These are phyloP conservation scores for Gracilinanus agilis DNA, from an alignment of 2,113 vertebrate species.

Conservation along the genomic window DNA sequence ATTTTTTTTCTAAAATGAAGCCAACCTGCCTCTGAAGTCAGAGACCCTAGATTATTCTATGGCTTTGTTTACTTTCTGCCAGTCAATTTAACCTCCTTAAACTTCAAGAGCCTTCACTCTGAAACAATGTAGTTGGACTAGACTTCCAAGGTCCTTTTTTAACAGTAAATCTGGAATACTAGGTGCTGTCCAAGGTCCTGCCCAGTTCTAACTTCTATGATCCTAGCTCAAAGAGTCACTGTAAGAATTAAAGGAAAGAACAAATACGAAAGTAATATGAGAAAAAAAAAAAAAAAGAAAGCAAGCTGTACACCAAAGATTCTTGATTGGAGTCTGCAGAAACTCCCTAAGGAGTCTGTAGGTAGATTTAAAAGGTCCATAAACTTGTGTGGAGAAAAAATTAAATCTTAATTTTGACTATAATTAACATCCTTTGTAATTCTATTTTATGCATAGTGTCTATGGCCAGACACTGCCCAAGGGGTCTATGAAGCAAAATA, in stretches of 20 bases:
- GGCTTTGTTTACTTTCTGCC: background rate
- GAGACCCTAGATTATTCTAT: background rate
- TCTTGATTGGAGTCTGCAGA: background rate
- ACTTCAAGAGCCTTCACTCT: background rate
- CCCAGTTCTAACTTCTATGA: background rate
- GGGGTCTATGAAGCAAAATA: background rate
- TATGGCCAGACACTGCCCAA: background rate
- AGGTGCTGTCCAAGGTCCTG: background rate
- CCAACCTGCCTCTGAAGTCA: background rate
- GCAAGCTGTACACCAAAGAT: background rate
- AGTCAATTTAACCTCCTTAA: background rate
- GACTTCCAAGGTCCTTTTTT: background rate
- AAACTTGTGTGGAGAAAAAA: background rate
- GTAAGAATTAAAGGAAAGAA: background rate
- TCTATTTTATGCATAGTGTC: background rate
- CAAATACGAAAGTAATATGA: background rate
- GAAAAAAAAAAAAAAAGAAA: too few species aligned
- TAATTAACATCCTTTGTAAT: background rate
- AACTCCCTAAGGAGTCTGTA: background rate
- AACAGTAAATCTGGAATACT: background rate
- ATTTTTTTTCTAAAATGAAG: background rate
- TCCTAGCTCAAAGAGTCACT: background rate
- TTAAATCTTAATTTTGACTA: background rate
- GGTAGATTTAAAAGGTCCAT: background rate
- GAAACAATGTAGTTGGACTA: background rate